A percentile compares a stretch with the other conserved stretches of the same genome.
Conservation (phyloP, 2,888 invertebrate species). For the Lithophane leautieri region DNA sequence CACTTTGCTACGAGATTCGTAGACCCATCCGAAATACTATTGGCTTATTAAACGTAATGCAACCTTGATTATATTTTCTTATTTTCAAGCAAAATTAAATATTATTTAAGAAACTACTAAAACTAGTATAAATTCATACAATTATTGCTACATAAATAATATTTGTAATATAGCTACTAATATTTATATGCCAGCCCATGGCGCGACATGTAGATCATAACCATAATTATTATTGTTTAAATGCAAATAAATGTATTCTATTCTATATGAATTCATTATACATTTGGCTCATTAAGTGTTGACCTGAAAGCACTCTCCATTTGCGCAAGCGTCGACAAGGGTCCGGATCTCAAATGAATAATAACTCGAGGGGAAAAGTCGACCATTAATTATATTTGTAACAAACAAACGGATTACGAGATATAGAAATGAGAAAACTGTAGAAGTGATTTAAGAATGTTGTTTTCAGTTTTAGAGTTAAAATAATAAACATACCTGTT, state of each 20-base stretch:
- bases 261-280: constrained; percentile 37
- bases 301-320: constrained; percentile 73
- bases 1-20: constrained; percentile 41
- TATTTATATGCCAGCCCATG: no score
- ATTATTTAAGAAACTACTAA: background rate
- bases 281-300: constrained; percentile 75
- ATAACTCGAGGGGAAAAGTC: constrained; percentile 71
- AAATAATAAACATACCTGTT: background rate
- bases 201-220: no score
- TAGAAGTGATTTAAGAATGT: constrained; percentile 57
- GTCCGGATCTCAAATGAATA: constrained; percentile 71
- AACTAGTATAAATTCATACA: background rate
- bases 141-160: background rate
- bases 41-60: background rate
- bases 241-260: no score
- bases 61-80: background rate
- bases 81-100: background rate
- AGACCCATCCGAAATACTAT: constrained; percentile 16
- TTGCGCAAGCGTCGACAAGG: constrained; percentile 63
- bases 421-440: constrained; percentile 61
- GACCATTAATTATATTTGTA: constrained; percentile 75
- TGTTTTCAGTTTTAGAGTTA: background rate
- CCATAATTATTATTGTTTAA: no score
- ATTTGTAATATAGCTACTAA: no score
- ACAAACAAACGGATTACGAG: constrained; percentile 75